These are phyloP conservation scores for Barnardius zonarius DNA, from an alignment of 2,113 vertebrate species.

Conservation along the genomic window DNA sequence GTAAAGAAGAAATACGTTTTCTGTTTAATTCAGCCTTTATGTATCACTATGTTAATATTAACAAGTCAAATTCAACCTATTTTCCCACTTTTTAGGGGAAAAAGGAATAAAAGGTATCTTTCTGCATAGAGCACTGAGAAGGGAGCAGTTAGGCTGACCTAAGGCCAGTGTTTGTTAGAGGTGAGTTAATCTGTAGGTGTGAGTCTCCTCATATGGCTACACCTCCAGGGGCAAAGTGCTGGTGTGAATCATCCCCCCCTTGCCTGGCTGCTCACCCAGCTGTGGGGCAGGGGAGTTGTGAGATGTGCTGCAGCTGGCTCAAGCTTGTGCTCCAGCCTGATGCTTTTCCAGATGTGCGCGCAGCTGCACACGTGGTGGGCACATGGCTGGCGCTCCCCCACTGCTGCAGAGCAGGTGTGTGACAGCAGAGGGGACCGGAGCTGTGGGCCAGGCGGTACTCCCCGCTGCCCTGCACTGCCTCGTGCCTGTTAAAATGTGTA, in stretches of 20 bases:
- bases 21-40: background rate
- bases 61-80: background rate
- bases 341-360: background rate
- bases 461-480: background rate
- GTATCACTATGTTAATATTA: fast-evolving
- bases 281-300: background rate
- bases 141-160: background rate
- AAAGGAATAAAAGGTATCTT: background rate
- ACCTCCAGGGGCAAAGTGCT: background rate
- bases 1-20: background rate
- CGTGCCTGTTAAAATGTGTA: fast-evolving
- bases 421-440: background rate
- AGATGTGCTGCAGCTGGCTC: background rate
- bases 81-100: background rate
- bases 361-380: background rate
- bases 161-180: background rate
- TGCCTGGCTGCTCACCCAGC: background rate
- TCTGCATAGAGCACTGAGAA: background rate
- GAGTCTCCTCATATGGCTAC: background rate
- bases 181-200: background rate
- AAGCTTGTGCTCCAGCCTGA: background rate
- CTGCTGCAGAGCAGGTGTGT: background rate
- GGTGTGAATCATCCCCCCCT: background rate
- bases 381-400: background rate
- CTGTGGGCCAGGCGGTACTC: fast-evolving